Evolutionary conservation across 2,888 invertebrate genomes (phyloP).

Genomic region (Drosophila buzzatii): DNA sequence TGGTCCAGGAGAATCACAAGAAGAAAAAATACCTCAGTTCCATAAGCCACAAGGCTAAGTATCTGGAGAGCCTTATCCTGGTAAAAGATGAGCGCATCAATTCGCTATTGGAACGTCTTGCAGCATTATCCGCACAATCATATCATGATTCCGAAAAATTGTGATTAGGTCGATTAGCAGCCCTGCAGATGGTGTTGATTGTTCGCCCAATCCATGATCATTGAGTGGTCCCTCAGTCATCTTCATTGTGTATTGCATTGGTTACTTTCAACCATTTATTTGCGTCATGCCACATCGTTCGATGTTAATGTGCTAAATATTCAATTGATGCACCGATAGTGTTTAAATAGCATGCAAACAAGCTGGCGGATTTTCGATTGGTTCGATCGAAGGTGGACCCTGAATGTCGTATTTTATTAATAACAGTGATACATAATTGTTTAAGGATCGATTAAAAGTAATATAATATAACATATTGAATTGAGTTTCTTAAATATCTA

Average conservation of each 20-base stretch:
- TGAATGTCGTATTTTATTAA: not conserved
- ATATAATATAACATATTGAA: not conserved
- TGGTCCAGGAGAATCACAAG: constrained; percentile 6
- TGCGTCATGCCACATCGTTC: not conserved
- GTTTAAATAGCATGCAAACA: not conserved
- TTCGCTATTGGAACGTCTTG: constrained; percentile 3
- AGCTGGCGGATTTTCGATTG: not conserved
- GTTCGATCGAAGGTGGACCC: not conserved
- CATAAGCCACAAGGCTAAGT: constrained; percentile 13
- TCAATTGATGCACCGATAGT: not conserved
- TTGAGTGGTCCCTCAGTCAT: not conserved
- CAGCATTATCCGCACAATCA: not conserved
- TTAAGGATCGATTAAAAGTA: not conserved
- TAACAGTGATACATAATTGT: not conserved
- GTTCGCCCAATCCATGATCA: not conserved
- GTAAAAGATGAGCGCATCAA: constrained; percentile 31
- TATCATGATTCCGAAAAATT: too few species aligned
- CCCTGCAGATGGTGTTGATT: not conserved
- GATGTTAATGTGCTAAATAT: not conserved
- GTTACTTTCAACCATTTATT: not conserved
- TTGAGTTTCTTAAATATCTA: not conserved
- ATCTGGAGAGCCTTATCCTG: constrained; percentile 27
- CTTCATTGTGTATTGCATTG: too few species aligned
- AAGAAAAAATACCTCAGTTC: constrained; percentile 26
- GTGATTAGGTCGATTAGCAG: not conserved